Evolutionary conservation across 2,888 invertebrate genomes (phyloP), one percentile per base, ranked within the genome.

Genomic region (Boloria euphrosyne): DNA sequence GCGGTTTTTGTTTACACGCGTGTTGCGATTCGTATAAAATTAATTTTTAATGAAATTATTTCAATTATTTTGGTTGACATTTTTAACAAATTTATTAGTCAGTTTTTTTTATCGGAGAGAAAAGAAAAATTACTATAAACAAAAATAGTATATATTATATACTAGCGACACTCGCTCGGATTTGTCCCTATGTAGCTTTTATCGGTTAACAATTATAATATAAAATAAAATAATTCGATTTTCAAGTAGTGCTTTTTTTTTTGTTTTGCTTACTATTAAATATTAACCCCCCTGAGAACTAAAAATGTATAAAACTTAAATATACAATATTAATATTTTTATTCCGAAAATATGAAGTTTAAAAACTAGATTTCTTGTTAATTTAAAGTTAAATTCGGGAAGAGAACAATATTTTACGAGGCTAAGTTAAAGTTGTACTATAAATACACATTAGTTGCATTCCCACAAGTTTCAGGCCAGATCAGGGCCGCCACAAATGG

Each of bases 381-480:
- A 65, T 53, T 59, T 54, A 65, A 68, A 62, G 58, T 53, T 64
- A 69, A 69, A 69, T 66, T 68, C 43, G 60, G 54, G 66, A 60
- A 68, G 65, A 60, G 63, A 54, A 51, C 47, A 54, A 67, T 63
- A 64, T 60, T 54, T 63, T 43, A 63, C 49, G 54, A 16, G 17
- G 54, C 51, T 63, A 47, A 59, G 54, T 47, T 61, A 63, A 63
- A 66, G 63, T 66, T 61, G 61, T 27, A 57, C 62, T 64, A 72
- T 71, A 72, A 72, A 72, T 72, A 71, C 71, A 65, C 59, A 71
- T 72, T 72, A 72, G 72, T 53, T 57, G 67, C 67, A 62, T 53
- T 65, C 64, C 61, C 67, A 58, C 66, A 62, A 67, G 64, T 66
- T 69, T 18, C 59, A 38, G 50, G 52, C 47, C 47, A 59, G 38